phyloP scores from a whole-genome alignment of 2,797 vertebrate species.

The Pipistrellus kuhlii region DNA sequence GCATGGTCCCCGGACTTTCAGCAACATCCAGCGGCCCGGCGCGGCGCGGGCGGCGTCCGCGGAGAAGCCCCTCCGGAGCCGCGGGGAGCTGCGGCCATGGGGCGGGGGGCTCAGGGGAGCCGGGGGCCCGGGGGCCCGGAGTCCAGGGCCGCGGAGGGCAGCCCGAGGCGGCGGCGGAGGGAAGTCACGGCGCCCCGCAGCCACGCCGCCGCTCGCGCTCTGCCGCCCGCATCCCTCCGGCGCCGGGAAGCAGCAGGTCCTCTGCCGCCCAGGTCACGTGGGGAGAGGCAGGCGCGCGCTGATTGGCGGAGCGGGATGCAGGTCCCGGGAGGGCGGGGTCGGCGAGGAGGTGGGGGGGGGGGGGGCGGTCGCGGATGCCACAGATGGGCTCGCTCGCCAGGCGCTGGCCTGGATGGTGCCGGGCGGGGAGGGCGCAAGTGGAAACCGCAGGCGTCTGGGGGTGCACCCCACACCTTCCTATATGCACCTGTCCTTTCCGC shows the following conservation, averaged over 20 bases:
- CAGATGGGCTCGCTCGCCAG: conserved; percentile 40
- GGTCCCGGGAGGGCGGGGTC: conserved; percentile 85
- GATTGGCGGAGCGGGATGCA: conserved; percentile 88
- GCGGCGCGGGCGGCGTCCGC: conserved; percentile 53
- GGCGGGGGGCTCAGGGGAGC: neutral
- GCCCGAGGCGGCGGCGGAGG: conserved; percentile 13
- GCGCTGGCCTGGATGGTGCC: neutral
- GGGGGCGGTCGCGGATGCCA: conserved; percentile 65
- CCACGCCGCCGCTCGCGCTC: conserved; percentile 82
- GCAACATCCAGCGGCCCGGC: conserved; percentile 79
- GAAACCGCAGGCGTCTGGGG: neutral
- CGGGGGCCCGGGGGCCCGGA: neutral
- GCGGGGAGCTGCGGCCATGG: conserved; percentile 63
- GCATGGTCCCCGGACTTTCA: conserved; percentile 80
- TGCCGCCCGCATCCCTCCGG: conserved; percentile 86
- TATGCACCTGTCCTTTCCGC: neutral
- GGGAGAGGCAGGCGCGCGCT: conserved; percentile 64
- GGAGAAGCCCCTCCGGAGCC: neutral
- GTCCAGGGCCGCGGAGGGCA: neutral
- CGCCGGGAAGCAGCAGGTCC: conserved; percentile 87
- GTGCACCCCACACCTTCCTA: neutral
- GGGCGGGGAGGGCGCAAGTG: neutral
- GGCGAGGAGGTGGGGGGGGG: conserved; percentile 78
- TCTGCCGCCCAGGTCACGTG: conserved; percentile 86
- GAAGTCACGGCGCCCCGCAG: conserved; percentile 78